Base-by-base conservation (phyloP, 1,140 invertebrate genomes). In the Caenorhabditis brenneri region DNA sequence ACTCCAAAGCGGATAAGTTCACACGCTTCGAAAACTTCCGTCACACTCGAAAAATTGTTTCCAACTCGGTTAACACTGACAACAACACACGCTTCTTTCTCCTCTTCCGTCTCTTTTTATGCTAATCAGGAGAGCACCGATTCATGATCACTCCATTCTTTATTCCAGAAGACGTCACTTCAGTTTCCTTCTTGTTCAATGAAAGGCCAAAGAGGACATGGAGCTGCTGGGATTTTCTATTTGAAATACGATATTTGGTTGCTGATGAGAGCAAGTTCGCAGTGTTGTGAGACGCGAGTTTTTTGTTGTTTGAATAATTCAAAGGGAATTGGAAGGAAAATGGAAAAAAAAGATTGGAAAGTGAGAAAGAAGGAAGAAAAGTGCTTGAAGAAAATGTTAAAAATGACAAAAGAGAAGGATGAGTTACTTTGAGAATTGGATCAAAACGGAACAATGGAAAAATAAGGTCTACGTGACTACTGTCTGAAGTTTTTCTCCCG, bases 301-400 rank as follows among this genome's bases (percentile, higher is more conserved):
- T 65, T 74, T 42, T 39, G 65, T 74, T 74, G 65, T 31, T 42
- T 74, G 65, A 74, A 74, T 74, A 22, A 74, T 74, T 74, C 36
- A 74, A 42, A 46, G 58, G 24, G 5, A 12, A 42, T 42, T 42
- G 39, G 39, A 42, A 42, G 39, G 0, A 5, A 29, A 42, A 9
- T 42, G 36, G 36, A 74, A 74, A 74, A 46, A 6, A 74, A n/a
- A 19, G 33, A 58, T 7, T 58, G 19, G 19, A 58, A 22, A 24
- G 19, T 22, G 36, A 39, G 39, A 12, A 39, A 42, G 24, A 31
- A 42, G 24, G 69, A 78, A 78, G 46, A 78, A 24, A 78, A 78
- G 69, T 78, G 12, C 31, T 29, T 27, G 29, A 39, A 15, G 69
- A 39, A 22, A 16, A 31, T 19, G 69, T 78, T 39, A 29, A 78